Percentiles rank a stretch among this genome's conserved stretches.
Evolutionary conservation across 2,797 vertebrate genomes (phyloP).

Genomic region (Scolopax rusticola): DNA sequence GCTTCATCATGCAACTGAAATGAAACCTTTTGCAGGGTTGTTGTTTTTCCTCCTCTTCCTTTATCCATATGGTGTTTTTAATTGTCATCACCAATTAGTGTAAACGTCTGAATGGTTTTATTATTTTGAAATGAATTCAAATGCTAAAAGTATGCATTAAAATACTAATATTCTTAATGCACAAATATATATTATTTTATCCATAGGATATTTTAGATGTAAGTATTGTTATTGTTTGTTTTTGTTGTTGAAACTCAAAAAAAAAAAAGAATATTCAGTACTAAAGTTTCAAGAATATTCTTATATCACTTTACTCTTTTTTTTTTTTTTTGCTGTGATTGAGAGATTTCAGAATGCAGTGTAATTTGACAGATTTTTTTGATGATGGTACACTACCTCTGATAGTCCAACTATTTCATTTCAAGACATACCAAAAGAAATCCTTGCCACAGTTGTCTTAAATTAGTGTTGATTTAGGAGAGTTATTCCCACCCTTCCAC

Average conservation of each 20-base stretch:
- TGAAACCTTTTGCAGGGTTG: neutral
- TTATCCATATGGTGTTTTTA: neutral
- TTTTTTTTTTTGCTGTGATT: neutral
- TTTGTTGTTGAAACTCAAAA: neutral
- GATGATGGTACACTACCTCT: neutral
- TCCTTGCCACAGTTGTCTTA: neutral
- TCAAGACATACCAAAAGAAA: neutral
- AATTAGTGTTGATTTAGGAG: constrained; percentile 11
- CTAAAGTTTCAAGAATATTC: neutral
- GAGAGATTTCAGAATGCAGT: neutral
- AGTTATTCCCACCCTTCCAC: neutral
- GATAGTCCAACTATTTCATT: neutral
- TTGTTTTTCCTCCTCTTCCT: neutral
- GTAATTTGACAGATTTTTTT: neutral
- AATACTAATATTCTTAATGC: neutral
- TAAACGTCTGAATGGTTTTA: neutral
- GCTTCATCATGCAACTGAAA: neutral
- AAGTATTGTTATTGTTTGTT: neutral
- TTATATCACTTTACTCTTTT: neutral
- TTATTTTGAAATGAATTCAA: neutral
- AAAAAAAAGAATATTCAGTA: neutral
- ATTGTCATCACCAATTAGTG: neutral
- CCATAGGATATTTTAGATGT: neutral
- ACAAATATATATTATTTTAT: neutral
- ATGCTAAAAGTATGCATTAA: neutral